Conservation (phyloP, 2,888 invertebrate species). For the Netelia virgata region DNA sequence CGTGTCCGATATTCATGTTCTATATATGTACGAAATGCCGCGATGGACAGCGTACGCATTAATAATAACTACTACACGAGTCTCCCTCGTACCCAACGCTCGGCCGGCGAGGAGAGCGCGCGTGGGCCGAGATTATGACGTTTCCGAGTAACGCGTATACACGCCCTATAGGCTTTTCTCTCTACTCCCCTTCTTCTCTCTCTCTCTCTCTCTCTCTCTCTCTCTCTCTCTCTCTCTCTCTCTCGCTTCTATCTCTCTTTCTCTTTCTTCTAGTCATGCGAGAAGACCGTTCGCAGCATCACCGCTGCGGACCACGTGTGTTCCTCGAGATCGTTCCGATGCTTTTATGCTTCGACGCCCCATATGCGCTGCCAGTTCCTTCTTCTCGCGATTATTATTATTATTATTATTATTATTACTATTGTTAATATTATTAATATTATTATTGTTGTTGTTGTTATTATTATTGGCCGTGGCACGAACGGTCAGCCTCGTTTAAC, state of each 20-base stretch:
- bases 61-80: conserved; percentile 49
- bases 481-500: conserved; percentile 9
- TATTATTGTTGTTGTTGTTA: conserved; percentile 25
- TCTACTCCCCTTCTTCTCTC: not conserved
- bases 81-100: conserved; percentile 21
- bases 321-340: conserved; percentile 50
- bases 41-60: conserved; percentile 40
- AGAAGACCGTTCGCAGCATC: conserved; percentile 30
- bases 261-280: conserved; percentile 25
- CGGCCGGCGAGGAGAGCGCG: conserved; percentile 20
- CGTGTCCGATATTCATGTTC: not conserved
- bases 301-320: conserved; percentile 66
- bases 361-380: conserved; percentile 18
- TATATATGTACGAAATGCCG: not conserved
- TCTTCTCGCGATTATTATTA: not conserved
- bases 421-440: conserved; percentile 47
- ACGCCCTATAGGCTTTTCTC: conserved; percentile 59
- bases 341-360: conserved; percentile 60
- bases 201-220: not conserved
- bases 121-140: conserved; percentile 78
- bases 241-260: not conserved
- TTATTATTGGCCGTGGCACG: conserved; percentile 39
- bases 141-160: conserved; percentile 78
- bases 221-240: not conserved
- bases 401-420: conserved; percentile 37